Conservation (phyloP, 2,888 invertebrate species). For the Cryptocephalus primarius region DNA sequence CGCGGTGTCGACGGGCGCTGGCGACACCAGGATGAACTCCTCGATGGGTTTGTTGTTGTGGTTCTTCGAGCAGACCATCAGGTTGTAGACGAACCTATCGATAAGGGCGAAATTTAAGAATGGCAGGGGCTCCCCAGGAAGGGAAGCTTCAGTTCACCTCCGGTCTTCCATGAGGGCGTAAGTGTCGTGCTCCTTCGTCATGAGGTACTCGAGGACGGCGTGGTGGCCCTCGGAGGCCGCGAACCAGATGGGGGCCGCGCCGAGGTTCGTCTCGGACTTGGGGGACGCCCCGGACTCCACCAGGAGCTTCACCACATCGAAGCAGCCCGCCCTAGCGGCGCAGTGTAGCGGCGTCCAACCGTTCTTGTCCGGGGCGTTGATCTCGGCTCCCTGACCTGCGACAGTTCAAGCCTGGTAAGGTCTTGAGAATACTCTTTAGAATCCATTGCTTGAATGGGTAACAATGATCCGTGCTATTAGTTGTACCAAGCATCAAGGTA, state of each 20-base stretch:
- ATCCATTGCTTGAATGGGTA: too few species aligned
- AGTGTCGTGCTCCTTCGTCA: constrained; percentile 97
- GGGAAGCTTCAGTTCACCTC: constrained; percentile 35
- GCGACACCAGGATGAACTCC: constrained; percentile 95
- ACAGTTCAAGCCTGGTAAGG: too few species aligned
- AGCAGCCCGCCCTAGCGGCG: constrained; percentile 86
- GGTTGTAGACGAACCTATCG: constrained; percentile 83
- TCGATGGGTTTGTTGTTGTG: constrained; percentile 93
- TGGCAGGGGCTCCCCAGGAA: too few species aligned
- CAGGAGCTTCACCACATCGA: constrained; percentile 88
- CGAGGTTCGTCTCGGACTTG: constrained; percentile 88
- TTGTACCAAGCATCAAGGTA: too few species aligned
- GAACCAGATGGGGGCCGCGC: constrained; percentile 95
- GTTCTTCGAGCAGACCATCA: constrained; percentile 96
- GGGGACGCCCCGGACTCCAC: constrained; percentile 95
- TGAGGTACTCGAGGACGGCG: constrained; percentile 87
- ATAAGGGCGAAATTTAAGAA: too few species aligned
- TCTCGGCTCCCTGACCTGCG: constrained; percentile 88
- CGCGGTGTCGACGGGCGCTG: constrained; percentile 98
- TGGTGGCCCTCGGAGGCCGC: constrained; percentile 97
- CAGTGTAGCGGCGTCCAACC: constrained; percentile 95
- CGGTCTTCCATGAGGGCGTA: constrained; percentile 95
- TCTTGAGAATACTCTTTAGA: too few species aligned
- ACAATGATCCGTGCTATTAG: too few species aligned
- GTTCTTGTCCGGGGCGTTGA: constrained; percentile 94